These are phyloP conservation scores for Drusus annulatus DNA, from an alignment of 1,140 invertebrate genomes.

Conservation along the genomic window DNA sequence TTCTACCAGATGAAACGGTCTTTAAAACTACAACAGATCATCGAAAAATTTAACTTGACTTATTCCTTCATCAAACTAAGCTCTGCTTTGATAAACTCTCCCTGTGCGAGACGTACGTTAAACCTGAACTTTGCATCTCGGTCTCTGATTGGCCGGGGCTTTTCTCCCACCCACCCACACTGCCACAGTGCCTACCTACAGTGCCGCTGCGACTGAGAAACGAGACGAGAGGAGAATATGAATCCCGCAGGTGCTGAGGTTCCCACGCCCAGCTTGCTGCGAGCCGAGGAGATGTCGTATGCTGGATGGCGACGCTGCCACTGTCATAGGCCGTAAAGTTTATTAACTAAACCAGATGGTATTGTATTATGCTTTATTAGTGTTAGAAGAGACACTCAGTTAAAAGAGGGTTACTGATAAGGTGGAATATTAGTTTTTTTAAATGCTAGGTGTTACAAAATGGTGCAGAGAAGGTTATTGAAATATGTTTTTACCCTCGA, in stretches of 20 bases:
- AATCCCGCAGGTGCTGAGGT: conserved; percentile 8
- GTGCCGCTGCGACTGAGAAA: conserved; percentile 2
- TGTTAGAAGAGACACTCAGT: conserved; percentile 2
- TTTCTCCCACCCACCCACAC: background rate
- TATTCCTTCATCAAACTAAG: too few relatives aligned
- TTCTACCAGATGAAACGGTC: too few relatives aligned
- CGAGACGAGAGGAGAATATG: background rate
- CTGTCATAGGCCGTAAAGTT: too few relatives aligned
- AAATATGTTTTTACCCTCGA: too few relatives aligned
- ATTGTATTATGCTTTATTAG: background rate
- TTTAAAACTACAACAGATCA: too few relatives aligned
- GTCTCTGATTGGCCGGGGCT: conserved; percentile 2
- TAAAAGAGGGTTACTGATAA: background rate
- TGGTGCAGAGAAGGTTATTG: too few relatives aligned
- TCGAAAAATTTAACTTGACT: too few relatives aligned
- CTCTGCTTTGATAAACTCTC: background rate
- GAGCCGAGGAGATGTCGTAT: too few relatives aligned
- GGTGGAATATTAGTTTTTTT: background rate
- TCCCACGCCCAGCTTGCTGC: background rate
- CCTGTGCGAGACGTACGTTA: conserved; percentile 22
- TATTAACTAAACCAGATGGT: conserved; percentile 6
- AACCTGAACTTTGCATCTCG: conserved; percentile 16
- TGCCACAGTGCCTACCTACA: too few relatives aligned
- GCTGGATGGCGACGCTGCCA: background rate
- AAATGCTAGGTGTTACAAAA: background rate